Conservation (phyloP, 2,113 vertebrate species). For the Neolamprologus fasciatus region DNA sequence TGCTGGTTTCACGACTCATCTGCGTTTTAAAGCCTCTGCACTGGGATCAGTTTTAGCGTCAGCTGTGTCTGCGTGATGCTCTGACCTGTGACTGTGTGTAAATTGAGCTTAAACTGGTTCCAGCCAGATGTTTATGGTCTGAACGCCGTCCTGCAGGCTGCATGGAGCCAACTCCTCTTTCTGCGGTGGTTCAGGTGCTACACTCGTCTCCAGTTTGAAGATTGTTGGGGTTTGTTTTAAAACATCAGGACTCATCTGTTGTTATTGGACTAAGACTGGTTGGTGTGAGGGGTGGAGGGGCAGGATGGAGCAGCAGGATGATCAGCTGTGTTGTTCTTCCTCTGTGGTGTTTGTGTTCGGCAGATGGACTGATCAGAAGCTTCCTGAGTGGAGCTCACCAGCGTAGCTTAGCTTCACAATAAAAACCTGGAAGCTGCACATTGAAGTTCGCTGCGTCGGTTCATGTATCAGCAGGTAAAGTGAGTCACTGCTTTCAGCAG, state of each 20-base stretch:
- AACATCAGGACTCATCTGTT: not conserved
- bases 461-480: not conserved
- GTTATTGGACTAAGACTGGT: not conserved
- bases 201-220: not conserved
- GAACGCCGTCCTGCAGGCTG: not conserved
- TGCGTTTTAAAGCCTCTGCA: not conserved
- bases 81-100: not conserved
- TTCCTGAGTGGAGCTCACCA: not conserved
- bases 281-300: not conserved
- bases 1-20: not conserved
- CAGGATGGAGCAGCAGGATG: not conserved
- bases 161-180: not conserved
- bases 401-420: fast-evolving
- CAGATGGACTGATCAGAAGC: not conserved
- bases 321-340: not conserved
- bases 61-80: not conserved
- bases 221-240: not conserved
- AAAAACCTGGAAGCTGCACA: not conserved
- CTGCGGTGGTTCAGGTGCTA: not conserved
- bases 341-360: not conserved
- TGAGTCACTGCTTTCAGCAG: not conserved
- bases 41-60: not conserved
- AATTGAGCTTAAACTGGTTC: not conserved
- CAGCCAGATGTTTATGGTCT: not conserved
- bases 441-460: not conserved